Base-by-base conservation (phyloP, 2,797 vertebrate species). In the Gila robusta region DNA sequence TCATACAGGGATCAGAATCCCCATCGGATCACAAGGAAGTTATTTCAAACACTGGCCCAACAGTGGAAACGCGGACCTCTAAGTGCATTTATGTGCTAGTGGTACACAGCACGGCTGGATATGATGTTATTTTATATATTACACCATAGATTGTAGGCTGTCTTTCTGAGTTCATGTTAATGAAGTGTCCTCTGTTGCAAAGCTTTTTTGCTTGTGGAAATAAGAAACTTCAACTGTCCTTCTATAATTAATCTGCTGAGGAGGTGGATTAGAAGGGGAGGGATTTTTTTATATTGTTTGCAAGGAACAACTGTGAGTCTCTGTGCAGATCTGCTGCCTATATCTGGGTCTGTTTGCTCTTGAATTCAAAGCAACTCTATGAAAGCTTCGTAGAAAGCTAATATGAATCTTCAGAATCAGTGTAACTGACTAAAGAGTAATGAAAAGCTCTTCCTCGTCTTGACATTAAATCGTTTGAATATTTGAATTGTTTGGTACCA, bases 241-340 rank as follows among this genome's bases (percentile, higher is more conserved):
- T 66, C 19, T 70, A 44, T 66, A 41, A 62, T 35, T 44, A 70
- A 74, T 87, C 92, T 86, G 88, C 10, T 74, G 78, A 49, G 78
- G 88, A 92, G 90, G 91, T 87, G 83, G 92, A 93, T 93, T 91
- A 91, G 81, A 88, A 62, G 81, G 78, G 85, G 90, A 88, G 54
- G 88, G 76, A 41, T 41, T 41, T 41, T 10, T 10, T 41, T 41
- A 41, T 41, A 41, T 41, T 41, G 39, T 94, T 93, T 94, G 92
- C 93, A 91, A 77, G 91, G 47, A 89, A 93, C 90, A 89, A 83
- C 90, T 93, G 91, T 91, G 90, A 91, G 94, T 93, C 92, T 91
- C 90, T 89, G 87, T 90, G 90, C 56, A 79, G 91, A 59, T 89
- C 44, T 92, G 93, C 92, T 94, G 14, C 93, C 93, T 93, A 87